Evolutionary conservation across 2,797 vertebrate species (phyloP).

Genomic region (Myotis myotis): DNA sequence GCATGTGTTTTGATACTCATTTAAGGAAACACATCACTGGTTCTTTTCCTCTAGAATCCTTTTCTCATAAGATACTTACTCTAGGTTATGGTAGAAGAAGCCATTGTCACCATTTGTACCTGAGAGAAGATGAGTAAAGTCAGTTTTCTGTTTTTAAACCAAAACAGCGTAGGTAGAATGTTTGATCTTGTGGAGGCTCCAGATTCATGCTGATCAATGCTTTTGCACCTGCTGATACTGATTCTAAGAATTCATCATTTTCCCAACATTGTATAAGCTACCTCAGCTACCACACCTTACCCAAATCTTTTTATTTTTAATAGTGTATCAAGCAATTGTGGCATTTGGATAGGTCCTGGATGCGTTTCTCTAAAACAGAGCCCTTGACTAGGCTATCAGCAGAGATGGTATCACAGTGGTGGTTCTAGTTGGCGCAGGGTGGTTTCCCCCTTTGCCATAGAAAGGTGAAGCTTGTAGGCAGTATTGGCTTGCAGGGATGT

Average conservation of each 20-base stretch:
- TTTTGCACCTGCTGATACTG: conserved; percentile 32
- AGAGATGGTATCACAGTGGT: not conserved
- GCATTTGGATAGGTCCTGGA: conserved; percentile 41
- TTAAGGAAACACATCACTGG: not conserved
- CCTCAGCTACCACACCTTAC: not conserved
- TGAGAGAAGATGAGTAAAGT: conserved; percentile 41
- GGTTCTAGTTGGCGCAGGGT: not conserved
- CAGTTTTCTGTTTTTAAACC: conserved; percentile 37
- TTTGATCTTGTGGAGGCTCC: conserved; percentile 15
- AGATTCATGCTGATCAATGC: conserved; percentile 4
- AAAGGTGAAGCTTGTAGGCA: not conserved
- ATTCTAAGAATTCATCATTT: conserved; percentile 39
- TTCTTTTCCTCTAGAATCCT: conserved; percentile 38
- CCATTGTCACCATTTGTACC: not conserved
- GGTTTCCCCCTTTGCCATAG: not conserved
- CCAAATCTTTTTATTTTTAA: conserved; percentile 20
- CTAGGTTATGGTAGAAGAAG: not conserved
- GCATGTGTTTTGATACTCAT: not conserved
- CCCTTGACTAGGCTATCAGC: conserved; percentile 19
- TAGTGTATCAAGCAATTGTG: conserved; percentile 18
- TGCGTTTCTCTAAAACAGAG: conserved; percentile 34
- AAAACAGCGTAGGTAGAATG: conserved; percentile 19
- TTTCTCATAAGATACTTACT: conserved; percentile 42
- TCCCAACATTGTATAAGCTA: conserved; percentile 41
- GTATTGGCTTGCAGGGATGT: not conserved